Conservation (phyloP, 2,797 vertebrate genomes). For the Chrosomus eos region DNA sequence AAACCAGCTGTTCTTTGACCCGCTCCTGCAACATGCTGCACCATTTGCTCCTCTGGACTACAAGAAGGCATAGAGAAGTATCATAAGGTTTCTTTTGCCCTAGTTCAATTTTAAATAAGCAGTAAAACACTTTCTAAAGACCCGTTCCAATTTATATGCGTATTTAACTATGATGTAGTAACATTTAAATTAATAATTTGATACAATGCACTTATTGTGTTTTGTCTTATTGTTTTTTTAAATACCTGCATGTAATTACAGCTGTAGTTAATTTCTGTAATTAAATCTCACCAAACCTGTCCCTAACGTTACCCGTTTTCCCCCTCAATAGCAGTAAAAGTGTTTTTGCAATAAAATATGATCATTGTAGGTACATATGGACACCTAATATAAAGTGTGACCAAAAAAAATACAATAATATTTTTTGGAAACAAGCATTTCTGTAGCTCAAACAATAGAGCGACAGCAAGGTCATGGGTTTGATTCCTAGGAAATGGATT, state of each 20-base stretch:
- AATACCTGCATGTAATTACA: neutral
- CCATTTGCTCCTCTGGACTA: constrained; percentile 89
- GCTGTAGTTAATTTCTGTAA: neutral
- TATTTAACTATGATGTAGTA: neutral
- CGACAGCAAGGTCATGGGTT: neutral
- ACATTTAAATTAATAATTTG: neutral
- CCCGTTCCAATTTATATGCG: neutral
- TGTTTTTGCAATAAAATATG: neutral
- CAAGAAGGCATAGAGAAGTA: neutral
- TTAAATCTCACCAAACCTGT: neutral
- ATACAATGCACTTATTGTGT: neutral
- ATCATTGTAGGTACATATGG: neutral
- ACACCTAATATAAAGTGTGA: neutral
- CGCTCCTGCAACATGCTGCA: constrained; percentile 87
- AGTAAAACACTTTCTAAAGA: neutral
- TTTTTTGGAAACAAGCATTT: neutral
- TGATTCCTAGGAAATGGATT: neutral
- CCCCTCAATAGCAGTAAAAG: neutral
- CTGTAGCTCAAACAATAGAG: neutral
- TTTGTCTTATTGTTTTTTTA: neutral
- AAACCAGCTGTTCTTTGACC: constrained; percentile 85
- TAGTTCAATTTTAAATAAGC: neutral
- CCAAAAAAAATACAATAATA: neutral
- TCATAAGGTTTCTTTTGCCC: neutral
- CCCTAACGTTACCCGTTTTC: neutral